Percentiles rank a stretch among this genome's conserved stretches.
Conservation (phyloP, 2,797 vertebrate species). For the Stomatorhinus walkeri region DNA sequence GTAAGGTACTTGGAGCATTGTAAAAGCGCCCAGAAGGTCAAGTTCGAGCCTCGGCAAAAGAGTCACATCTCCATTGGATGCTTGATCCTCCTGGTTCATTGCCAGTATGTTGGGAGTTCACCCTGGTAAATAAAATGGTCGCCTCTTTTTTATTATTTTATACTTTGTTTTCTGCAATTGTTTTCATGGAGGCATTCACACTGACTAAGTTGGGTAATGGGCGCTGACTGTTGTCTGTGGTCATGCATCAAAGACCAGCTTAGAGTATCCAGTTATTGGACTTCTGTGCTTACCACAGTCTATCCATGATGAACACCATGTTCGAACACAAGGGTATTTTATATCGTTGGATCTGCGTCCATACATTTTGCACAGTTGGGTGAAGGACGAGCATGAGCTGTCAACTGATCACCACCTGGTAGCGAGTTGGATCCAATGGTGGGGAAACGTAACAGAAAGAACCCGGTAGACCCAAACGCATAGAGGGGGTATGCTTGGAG, state of each 20-base stretch:
- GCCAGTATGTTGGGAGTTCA: neutral
- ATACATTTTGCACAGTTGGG: neutral
- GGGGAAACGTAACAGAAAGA: neutral
- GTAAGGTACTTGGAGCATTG: neutral
- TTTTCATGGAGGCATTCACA: no score
- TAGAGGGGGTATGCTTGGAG: neutral
- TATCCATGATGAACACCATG: neutral
- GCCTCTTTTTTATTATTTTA: neutral
- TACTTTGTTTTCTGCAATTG: neutral
- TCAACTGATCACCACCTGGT: neutral
- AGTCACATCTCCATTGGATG: neutral
- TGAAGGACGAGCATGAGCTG: neutral
- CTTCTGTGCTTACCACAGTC: neutral
- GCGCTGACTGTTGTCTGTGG: neutral
- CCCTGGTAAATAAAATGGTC: neutral
- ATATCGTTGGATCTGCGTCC: neutral
- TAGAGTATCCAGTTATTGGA: neutral
- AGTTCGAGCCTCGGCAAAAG: neutral
- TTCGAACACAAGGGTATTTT: neutral
- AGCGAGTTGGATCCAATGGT: neutral
- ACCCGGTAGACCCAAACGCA: neutral
- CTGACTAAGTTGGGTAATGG: neutral
- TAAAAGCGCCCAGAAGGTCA: neutral
- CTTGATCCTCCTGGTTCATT: neutral
- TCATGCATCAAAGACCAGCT: neutral